phyloP scores from a whole-genome alignment of 1,140 invertebrate species.

The Carposina sasakii region DNA sequence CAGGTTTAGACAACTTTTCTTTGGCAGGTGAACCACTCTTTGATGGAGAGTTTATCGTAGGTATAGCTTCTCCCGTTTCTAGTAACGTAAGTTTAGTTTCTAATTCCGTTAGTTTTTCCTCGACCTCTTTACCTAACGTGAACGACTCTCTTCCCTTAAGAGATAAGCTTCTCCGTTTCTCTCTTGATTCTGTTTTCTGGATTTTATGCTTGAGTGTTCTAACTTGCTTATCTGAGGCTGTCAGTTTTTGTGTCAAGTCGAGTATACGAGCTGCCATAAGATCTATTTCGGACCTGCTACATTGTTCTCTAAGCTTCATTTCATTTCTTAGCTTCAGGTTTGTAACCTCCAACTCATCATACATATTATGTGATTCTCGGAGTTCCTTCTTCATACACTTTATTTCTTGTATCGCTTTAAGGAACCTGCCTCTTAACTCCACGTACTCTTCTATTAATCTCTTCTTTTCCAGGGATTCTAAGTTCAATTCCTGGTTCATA shows the following conservation, averaged over 20 bases:
- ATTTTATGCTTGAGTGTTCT: constrained; percentile 85
- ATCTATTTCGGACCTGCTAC: constrained; percentile 82
- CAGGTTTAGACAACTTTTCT: constrained; percentile 68
- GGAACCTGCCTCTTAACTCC: constrained; percentile 82
- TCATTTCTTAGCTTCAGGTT: constrained; percentile 83
- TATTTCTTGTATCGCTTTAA: constrained; percentile 88
- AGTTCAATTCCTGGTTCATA: constrained; percentile 82
- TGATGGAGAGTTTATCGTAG: constrained; percentile 68
- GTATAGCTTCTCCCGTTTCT: constrained; percentile 68
- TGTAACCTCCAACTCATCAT: constrained; percentile 85
- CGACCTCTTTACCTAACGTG: constrained; percentile 85
- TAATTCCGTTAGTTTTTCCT: constrained; percentile 85
- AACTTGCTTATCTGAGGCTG: constrained; percentile 87
- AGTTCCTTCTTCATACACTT: constrained; percentile 86
- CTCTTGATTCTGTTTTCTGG: constrained; percentile 82
- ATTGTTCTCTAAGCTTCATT: constrained; percentile 77
- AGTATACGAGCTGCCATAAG: constrained; percentile 89
- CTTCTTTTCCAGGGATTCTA: constrained; percentile 83
- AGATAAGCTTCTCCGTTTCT: constrained; percentile 85
- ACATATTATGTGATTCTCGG: constrained; percentile 84
- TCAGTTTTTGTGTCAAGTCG: constrained; percentile 87
- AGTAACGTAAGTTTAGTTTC: constrained; percentile 83
- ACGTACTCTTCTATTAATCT: constrained; percentile 86
- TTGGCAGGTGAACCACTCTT: constrained; percentile 67
- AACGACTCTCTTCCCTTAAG: constrained; percentile 87